Conservation (phyloP, 2,113 vertebrate genomes). For the Sylvilagus bachmani region DNA sequence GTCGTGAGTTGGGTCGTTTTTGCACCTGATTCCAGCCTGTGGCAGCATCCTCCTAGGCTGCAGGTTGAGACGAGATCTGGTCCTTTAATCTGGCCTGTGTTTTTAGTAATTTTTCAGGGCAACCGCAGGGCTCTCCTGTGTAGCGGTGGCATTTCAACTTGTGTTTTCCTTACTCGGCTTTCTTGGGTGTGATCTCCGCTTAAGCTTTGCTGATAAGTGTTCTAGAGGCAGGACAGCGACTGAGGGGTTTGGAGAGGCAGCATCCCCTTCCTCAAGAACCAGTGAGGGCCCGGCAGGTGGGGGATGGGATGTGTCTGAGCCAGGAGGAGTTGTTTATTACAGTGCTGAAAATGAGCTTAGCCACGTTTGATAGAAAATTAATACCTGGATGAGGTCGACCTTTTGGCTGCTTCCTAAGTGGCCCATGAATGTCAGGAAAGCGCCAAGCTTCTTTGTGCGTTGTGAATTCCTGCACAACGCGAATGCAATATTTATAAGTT, state of each 20-base stretch:
- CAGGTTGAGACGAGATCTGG: conserved; percentile 47
- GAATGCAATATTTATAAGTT: conserved; percentile 68
- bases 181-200: not conserved
- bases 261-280: not conserved
- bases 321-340: conserved; percentile 37
- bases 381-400: not conserved
- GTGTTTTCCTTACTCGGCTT: conserved; percentile 35
- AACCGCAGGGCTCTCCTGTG: not conserved
- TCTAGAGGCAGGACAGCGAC: conserved; percentile 26
- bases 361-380: conserved; percentile 81
- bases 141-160: not conserved
- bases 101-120: conserved; percentile 15
- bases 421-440: conserved; percentile 62
- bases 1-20: rapidly evolving
- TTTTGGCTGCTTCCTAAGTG: conserved; percentile 74
- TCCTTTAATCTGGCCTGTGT: conserved; percentile 51
- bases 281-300: not conserved
- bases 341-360: conserved; percentile 72
- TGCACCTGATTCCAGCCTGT: not conserved
- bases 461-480: conserved; percentile 67
- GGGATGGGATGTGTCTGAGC: not conserved
- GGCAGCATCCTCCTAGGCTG: not conserved
- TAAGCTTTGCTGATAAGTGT: conserved; percentile 2
- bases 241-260: not conserved
- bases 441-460: not conserved